phyloP scores from a whole-genome alignment of 2,797 vertebrate genomes.

The Perodicticus potto region DNA sequence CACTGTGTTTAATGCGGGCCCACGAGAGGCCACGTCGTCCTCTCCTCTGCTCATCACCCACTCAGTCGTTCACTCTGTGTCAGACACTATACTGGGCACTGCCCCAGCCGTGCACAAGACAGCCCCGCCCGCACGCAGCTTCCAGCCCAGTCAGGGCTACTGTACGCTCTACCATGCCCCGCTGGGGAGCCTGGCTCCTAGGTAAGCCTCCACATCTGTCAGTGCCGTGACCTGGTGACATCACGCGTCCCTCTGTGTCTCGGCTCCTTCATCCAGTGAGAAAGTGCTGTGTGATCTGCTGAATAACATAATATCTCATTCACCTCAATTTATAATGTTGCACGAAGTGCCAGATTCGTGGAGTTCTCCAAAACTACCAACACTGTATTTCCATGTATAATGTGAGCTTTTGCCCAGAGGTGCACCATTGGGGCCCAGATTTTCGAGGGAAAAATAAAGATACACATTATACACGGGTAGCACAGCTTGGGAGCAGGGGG shows the following conservation, averaged over 20 bases:
- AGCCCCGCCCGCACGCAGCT: neutral
- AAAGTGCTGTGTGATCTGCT: neutral
- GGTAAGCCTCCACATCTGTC: neutral
- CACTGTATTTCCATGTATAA: too few species aligned
- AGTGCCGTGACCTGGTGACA: accelerated
- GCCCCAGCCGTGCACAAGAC: neutral
- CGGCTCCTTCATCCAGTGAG: neutral
- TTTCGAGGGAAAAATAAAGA: too few species aligned
- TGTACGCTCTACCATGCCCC: accelerated
- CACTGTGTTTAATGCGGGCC: neutral
- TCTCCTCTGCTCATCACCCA: too few species aligned
- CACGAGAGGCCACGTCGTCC: too few species aligned
- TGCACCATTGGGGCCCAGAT: too few species aligned
- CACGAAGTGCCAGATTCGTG: neutral
- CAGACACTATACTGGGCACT: neutral
- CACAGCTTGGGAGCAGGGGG: too few species aligned
- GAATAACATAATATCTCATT: neutral
- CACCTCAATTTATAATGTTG: neutral
- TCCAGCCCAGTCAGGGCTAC: neutral
- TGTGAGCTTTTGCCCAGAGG: too few species aligned
- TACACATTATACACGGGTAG: too few species aligned
- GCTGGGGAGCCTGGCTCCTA: neutral
- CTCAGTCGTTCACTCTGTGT: neutral
- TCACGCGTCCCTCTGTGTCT: neutral
- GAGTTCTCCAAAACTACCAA: neutral